A percentile compares a stretch with the other conserved stretches of the same genome.
These are phyloP conservation scores for Lamellibrachia columna DNA, from an alignment of 2,888 invertebrate genomes.

Conservation along the genomic window DNA sequence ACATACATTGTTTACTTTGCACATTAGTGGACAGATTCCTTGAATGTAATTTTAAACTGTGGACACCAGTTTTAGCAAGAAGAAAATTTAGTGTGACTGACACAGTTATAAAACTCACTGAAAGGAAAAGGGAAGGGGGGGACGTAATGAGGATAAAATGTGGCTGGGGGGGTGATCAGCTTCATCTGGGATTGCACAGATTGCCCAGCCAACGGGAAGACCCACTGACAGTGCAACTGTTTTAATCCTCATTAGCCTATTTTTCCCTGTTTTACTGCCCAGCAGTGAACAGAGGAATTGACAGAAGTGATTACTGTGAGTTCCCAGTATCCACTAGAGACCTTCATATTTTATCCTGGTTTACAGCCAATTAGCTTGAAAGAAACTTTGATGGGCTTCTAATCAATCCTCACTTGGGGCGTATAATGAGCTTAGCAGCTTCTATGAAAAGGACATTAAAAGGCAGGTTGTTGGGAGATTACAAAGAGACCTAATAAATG, in stretches of 20 bases:
- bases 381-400: not conserved
- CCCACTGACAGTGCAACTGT: not conserved
- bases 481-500: not conserved
- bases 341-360: constrained; percentile 8
- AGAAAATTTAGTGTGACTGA: not conserved
- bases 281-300: not conserved
- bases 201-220: not conserved
- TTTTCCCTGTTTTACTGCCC: not conserved
- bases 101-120: not conserved
- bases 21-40: not conserved
- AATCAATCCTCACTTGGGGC: not conserved
- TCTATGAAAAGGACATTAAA: constrained; percentile 16
- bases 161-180: not conserved
- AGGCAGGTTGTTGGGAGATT: not conserved
- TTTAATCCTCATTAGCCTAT: not conserved
- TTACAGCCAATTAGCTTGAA: constrained; percentile 11
- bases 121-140: not conserved
- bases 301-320: not conserved
- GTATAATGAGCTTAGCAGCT: not conserved
- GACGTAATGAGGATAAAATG: not conserved
- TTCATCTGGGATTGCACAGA: not conserved
- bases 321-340: not conserved
- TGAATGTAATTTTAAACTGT: not conserved
- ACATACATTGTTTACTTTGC: too few relatives aligned
- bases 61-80: not conserved